phyloP scores from a whole-genome alignment of 2,797 vertebrate genomes.

The Molossus molossus region DNA sequence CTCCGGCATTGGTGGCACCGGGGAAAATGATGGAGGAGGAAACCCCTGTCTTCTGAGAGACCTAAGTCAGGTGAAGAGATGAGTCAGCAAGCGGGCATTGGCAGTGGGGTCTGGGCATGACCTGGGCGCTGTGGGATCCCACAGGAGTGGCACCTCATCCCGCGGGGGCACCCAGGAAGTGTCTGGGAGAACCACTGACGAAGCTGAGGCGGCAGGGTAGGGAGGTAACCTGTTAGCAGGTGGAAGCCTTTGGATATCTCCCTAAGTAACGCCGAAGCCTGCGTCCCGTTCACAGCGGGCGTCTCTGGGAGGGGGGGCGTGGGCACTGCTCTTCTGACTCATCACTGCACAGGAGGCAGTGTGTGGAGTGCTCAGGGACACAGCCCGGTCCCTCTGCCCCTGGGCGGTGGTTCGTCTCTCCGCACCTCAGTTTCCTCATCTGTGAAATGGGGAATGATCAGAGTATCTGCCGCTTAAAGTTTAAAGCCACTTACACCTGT shows the following conservation, averaged over 20 bases:
- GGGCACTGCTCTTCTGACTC: not conserved
- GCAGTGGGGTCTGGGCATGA: not conserved
- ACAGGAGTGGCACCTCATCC: not conserved
- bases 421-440: constrained; percentile 7
- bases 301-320: not conserved
- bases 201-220: not conserved
- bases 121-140: not conserved
- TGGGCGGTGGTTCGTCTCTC: not conserved
- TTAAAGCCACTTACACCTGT: not conserved
- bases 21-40: not conserved
- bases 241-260: not conserved
- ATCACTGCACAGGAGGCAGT: not conserved
- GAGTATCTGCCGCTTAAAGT: not conserved
- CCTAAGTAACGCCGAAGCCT: not conserved
- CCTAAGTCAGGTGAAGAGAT: not conserved
- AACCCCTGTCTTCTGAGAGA: not conserved
- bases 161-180: not conserved
- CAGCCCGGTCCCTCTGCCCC: not conserved
- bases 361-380: not conserved
- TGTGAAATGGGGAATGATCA: not conserved
- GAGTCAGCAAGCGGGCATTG: not conserved
- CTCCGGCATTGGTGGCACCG: not conserved
- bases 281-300: not conserved
- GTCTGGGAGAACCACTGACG: not conserved
- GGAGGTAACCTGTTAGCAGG: not conserved